A percentile compares a stretch with the other conserved stretches of the same genome.
These are phyloP conservation scores for Malacoctenus gilli DNA, from an alignment of 2,797 vertebrate genomes.

Conservation along the genomic window DNA sequence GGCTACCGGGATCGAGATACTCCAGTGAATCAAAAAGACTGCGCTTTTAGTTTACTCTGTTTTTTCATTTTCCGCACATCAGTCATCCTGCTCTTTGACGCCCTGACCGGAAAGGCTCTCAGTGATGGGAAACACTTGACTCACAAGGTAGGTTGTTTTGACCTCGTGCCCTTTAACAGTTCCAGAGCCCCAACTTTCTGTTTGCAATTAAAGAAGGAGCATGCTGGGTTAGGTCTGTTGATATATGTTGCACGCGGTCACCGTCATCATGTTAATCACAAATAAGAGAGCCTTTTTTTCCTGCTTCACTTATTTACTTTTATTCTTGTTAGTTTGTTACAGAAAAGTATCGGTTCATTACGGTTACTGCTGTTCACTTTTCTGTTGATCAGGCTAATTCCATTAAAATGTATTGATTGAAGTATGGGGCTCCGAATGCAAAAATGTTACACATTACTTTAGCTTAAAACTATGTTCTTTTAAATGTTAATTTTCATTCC, in stretches of 20 bases:
- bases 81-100: constrained; percentile 94
- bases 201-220: background rate
- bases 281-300: too few species aligned
- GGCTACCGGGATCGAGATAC: background rate
- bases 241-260: background rate
- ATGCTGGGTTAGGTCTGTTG: background rate
- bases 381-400: too few species aligned
- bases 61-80: constrained; percentile 12
- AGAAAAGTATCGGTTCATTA: too few species aligned
- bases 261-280: background rate
- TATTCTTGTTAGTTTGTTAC: too few species aligned
- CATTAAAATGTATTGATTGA: too few species aligned
- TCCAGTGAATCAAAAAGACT: background rate
- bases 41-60: constrained; percentile 4
- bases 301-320: too few species aligned
- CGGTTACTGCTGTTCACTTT: too few species aligned
- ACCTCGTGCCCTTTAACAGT: background rate
- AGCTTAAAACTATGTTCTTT: too few species aligned
- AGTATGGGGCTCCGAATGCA: too few species aligned
- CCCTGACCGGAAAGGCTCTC: constrained; percentile 89
- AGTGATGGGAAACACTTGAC: constrained; percentile 90
- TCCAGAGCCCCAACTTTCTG: background rate
- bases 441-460: too few species aligned
- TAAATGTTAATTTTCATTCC: too few species aligned
- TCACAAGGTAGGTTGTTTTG: constrained; percentile 85